Conservation (phyloP, 2,113 vertebrate species). For the Xerus inauris region DNA sequence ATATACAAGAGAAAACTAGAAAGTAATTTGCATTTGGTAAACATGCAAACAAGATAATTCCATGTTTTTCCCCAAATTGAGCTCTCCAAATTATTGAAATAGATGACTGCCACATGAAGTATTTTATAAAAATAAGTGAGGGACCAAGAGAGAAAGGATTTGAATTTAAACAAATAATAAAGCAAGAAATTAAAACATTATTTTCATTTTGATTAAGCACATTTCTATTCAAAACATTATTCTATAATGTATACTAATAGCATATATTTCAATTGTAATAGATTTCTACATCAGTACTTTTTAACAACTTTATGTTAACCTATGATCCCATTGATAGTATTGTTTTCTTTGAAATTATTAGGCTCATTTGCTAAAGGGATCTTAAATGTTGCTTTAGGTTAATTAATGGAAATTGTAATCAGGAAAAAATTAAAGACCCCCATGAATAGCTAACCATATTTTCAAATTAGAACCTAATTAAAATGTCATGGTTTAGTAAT, state of each 20-base stretch:
- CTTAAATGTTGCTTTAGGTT: constrained; percentile 77
- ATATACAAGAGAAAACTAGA: background rate
- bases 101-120: background rate
- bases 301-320: constrained; percentile 13
- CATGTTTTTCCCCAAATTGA: background rate
- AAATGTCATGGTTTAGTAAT: constrained; percentile 80
- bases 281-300: background rate
- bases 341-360: constrained; percentile 56
- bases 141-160: background rate
- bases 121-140: background rate
- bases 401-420: constrained; percentile 81
- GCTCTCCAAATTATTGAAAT: background rate
- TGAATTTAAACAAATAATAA: background rate
- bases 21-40: background rate
- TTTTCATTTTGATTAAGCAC: background rate
- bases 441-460: constrained; percentile 73
- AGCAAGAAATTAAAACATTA: background rate
- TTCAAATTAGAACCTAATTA: constrained; percentile 84
- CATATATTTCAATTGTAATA: background rate
- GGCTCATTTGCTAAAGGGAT: constrained; percentile 37
- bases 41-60: background rate
- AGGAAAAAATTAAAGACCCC: constrained; percentile 76
- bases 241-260: background rate
- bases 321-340: constrained; percentile 15
- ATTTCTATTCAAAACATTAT: background rate